Evolutionary conservation across 2,797 vertebrate species (phyloP).

Genomic region (Squalus acanthias): DNA sequence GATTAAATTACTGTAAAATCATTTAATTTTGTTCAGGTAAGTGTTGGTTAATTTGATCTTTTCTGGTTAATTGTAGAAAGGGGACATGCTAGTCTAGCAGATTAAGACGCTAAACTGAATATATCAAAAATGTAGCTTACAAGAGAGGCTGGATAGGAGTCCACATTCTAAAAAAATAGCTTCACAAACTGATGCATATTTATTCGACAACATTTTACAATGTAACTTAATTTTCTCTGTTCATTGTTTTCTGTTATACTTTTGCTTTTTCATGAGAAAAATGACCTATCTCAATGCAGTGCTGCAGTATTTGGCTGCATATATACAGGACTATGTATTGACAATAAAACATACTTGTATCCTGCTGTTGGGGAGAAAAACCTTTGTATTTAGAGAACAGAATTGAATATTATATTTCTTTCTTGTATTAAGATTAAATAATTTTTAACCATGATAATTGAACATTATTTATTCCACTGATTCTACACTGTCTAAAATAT

Average conservation of each 20-base stretch:
- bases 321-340: neutral
- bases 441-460: neutral
- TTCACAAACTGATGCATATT: neutral
- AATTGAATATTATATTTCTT: neutral
- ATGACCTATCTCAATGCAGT: neutral
- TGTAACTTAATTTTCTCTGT: neutral
- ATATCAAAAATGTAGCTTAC: neutral
- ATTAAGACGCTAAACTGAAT: constrained; percentile 18
- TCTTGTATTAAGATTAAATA: neutral
- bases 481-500: neutral
- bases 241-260: neutral
- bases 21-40: constrained; percentile 26
- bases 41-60: constrained; percentile 26
- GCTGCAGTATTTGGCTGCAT: neutral
- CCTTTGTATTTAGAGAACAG: neutral
- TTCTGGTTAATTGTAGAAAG: constrained; percentile 26
- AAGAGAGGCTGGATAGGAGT: neutral
- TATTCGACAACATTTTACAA: neutral
- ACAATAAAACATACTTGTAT: neutral
- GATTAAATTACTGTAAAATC: constrained; percentile 35
- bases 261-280: neutral
- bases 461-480: neutral
- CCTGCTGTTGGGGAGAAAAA: neutral
- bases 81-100: neutral
- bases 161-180: neutral